phyloP scores from a whole-genome alignment of 2,888 invertebrate genomes.

The Piscicola geometra region DNA sequence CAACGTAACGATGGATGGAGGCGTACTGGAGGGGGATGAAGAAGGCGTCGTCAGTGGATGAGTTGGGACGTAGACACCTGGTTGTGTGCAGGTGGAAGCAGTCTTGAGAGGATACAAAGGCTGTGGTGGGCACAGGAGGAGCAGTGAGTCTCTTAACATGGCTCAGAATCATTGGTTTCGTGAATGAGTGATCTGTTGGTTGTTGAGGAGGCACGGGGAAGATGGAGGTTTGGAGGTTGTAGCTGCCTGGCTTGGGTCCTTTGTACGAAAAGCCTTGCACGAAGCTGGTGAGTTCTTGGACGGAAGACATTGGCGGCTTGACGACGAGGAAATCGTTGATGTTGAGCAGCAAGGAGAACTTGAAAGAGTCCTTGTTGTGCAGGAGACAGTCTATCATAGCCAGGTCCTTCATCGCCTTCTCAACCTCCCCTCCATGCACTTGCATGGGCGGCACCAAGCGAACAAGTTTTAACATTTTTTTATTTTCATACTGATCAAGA shows the following conservation, averaged over 20 bases:
- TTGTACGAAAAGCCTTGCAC: not conserved
- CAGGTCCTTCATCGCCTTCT: not conserved
- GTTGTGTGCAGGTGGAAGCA: not conserved
- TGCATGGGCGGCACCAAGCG: not conserved
- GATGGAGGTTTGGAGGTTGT: not conserved
- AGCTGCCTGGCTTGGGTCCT: not conserved
- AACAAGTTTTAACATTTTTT: not conserved
- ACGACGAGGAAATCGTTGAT: not conserved
- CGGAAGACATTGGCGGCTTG: not conserved
- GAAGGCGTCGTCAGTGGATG: not conserved
- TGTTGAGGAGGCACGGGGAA: not conserved
- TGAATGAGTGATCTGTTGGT: too few relatives aligned
- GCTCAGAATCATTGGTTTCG: not conserved
- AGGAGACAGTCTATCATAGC: not conserved
- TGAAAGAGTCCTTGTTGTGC: not conserved
- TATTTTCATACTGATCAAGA: not conserved
- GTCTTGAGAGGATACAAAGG: not conserved
- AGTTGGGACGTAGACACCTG: not conserved
- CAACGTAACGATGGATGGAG: not conserved
- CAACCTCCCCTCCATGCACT: not conserved
- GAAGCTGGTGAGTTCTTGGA: not conserved
- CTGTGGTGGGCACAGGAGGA: not conserved
- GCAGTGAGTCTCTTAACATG: not conserved
- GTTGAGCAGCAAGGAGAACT: not conserved
- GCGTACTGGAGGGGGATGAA: not conserved